Evolutionary conservation across 1,140 invertebrate genomes (phyloP), one percentile per base, ranked within the genome.

Genomic region (Lepidurus apus): DNA sequence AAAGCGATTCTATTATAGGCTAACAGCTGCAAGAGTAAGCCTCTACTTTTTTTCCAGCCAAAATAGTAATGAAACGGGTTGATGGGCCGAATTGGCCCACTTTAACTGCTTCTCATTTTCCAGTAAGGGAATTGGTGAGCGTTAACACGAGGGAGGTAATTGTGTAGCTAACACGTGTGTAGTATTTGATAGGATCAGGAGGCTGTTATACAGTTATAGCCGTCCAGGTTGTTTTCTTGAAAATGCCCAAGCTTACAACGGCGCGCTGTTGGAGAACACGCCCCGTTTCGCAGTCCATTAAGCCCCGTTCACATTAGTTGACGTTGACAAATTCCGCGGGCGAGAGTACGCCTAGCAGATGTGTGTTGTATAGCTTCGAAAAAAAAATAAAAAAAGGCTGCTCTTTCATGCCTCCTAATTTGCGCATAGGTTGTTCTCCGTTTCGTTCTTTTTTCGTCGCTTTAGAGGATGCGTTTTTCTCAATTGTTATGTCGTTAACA

Each of bases 301-400:
- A 65, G 17, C 53, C 9, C 8, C 53, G 53, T 13, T 34, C 34
- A 34, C 34, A 21, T 9, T 65, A 17, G 53, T 65, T 65, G 53
- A 65, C 53, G 53, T 65, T 65, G 53, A 65, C 53, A 65, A 65
- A 65, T 65, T 65, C 53, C 53, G 53, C 8, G 53, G 21, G 53
- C 21, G 34, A 65, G 21, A 65, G 53, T 65, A 34, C 34, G 53
- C 53, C 53, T 65, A 65, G 53, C 53, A 65, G 53, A 65, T 65
- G 53, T 65, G 53, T 65, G 53, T 65, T 65, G 53, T 65, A 21
- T 7, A 65, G 21, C 53, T 21, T 65, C 21, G n/a, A 7, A 7
- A 21, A n/a, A n/a, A 65, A 65, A n/a, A n/a, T n/a, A 21, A 65
- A 65, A n/a, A 21, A 1, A 7, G 17, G 10, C 8, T 21, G 0